Conservation (phyloP, 1,140 invertebrate species). For the Oscheius sp. region DNA sequence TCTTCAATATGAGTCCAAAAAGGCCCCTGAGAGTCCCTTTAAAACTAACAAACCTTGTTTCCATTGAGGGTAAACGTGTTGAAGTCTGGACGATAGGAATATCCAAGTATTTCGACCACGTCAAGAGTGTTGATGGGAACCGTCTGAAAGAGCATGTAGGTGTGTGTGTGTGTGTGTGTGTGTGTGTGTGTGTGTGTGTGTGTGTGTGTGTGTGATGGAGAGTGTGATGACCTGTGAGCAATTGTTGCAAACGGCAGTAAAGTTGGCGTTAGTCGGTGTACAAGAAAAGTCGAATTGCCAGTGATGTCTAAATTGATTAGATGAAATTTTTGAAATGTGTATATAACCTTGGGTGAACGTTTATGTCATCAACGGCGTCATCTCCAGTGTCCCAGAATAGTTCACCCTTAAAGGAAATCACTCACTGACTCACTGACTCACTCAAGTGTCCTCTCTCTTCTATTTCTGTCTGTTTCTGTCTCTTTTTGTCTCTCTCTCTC, state of each 20-base stretch:
- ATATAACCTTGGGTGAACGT: slow-evolving; percentile 8
- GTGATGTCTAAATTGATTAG: slow-evolving; percentile 14
- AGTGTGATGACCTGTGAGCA: background rate
- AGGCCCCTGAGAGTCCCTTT: too few species aligned
- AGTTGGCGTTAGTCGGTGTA: background rate
- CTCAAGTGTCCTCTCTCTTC: too few species aligned
- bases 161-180: too few species aligned
- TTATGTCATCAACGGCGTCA: slow-evolving; percentile 12
- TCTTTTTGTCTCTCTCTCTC: too few species aligned
- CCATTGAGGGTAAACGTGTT: slow-evolving; percentile 23
- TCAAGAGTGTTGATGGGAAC: slow-evolving; percentile 24
- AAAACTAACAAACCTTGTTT: background rate
- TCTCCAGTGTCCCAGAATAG: slow-evolving; percentile 77
- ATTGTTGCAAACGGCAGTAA: slow-evolving; percentile 22
- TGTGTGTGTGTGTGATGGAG: background rate
- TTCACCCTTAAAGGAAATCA: slow-evolving; percentile 63
- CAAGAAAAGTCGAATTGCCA: slow-evolving; percentile 29
- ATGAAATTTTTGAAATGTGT: background rate
- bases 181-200: background rate
- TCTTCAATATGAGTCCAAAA: too few species aligned
- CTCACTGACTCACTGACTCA: too few species aligned
- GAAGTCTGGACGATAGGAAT: slow-evolving; percentile 20
- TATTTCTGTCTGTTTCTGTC: too few species aligned
- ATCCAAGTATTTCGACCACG: slow-evolving; percentile 33
- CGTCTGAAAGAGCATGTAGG: too few species aligned